Evolutionary conservation across 2,888 invertebrate genomes (phyloP), one percentile per base, ranked within the genome.

Genomic region (Cheilosia grossa): DNA sequence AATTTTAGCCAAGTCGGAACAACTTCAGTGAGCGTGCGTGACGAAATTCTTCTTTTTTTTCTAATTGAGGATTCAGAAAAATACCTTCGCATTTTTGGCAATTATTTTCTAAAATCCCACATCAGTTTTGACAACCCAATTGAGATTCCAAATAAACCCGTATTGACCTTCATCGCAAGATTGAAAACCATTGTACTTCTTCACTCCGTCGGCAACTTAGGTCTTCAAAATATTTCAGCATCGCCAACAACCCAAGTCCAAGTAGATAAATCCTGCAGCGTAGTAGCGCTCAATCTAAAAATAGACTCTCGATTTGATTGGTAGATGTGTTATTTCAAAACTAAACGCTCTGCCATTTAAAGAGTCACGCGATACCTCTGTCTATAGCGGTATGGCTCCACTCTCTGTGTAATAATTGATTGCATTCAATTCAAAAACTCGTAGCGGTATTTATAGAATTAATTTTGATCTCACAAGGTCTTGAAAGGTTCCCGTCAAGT

Each of bases 381-480:
- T 61, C 27, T 61, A 30, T 17, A 61, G 10, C 17, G 4, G 13
- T 10, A 21, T n/a, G 59, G 27, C 42, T 40, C 24, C 17, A n/a
- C 10, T 59, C 27, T 59, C 19, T 49, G 1, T 54, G 13, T 67
- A 56, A 67, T 44, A 44, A 37, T 47, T 47, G 4, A 69, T 47
- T 47, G 10, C 49, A 69, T 9, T 56, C 7, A 58, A 58, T 69
- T 42, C 27, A 19, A 61, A 51, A 51, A 27, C 40, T 30, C 30
- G 21, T 49, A 37, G 9, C 49, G 24, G 1, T 70, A 70, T 59
- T 70, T 24, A 70, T 59, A 70, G 58, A 58, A 59, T 49, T 49
- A 47, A 24, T 49, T 58, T 59, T 19, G 70, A 49, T 49, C 37
- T 67, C 40, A 30, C 58, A 70, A 58, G 58, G 70, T 58, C 58